These are phyloP conservation scores for Lutjanus campechanus DNA, from an alignment of 2,797 vertebrate genomes.

Conservation along the genomic window DNA sequence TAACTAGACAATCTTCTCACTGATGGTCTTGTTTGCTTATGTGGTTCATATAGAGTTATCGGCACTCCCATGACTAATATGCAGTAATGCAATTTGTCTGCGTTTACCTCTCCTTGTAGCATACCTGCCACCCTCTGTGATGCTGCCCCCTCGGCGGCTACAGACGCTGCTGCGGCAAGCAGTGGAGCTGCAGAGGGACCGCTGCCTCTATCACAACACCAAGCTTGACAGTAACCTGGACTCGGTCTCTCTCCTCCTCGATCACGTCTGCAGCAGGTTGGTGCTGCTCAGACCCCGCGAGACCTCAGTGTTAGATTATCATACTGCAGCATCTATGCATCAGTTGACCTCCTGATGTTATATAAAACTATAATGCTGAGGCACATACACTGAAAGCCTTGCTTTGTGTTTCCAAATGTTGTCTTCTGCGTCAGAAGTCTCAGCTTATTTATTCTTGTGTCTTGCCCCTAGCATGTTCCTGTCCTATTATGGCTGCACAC, in stretches of 20 bases:
- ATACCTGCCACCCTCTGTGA: conserved; percentile 97
- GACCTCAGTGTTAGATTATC: conserved; percentile 1
- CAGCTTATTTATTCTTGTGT: neutral
- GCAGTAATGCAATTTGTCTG: neutral
- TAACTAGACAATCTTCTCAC: too few relatives aligned
- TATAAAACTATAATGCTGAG: neutral
- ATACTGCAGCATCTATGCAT: conserved; percentile 19
- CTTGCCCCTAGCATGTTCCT: neutral
- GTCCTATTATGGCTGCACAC: neutral
- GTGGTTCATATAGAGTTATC: too few relatives aligned
- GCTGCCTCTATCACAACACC: conserved; percentile 99
- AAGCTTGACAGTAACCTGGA: conserved; percentile 96
- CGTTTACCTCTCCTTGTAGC: conserved; percentile 80
- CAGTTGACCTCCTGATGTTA: conserved; percentile 3
- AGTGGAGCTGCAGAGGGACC: conserved; percentile 97
- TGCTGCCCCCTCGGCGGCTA: conserved; percentile 96
- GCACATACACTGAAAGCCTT: neutral
- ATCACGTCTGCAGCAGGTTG: conserved; percentile 98
- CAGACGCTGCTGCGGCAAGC: conserved; percentile 97
- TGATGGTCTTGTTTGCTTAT: too few relatives aligned
- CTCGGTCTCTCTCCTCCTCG: conserved; percentile 96
- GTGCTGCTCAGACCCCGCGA: conserved; percentile 15
- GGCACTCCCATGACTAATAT: neutral
- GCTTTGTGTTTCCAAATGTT: conserved; percentile 3
- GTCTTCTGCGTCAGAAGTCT: neutral